Evolutionary conservation across 2,113 vertebrate species (phyloP).

Genomic region (Melanotaenia duboulayi): DNA sequence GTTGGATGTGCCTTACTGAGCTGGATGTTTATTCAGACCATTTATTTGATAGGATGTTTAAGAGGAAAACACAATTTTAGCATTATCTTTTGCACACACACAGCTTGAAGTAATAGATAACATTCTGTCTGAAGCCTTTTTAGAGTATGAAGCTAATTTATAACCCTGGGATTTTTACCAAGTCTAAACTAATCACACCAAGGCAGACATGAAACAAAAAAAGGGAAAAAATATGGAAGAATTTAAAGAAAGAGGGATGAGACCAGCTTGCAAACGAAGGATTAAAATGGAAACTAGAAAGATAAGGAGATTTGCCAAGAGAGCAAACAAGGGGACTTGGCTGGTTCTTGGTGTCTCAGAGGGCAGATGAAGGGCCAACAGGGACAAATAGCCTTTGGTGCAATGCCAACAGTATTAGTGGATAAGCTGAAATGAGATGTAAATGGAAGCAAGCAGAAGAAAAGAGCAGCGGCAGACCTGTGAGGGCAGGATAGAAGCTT

Average conservation of each 20-base stretch:
- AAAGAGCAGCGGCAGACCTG: neutral
- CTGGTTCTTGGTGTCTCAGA: conserved; percentile 35
- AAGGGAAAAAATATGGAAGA: neutral
- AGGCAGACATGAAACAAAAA: neutral
- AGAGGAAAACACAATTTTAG: conserved; percentile 28
- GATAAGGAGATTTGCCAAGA: neutral
- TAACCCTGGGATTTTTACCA: conserved; percentile 15
- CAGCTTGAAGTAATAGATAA: conserved; percentile 14
- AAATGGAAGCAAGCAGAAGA: conserved; percentile 13
- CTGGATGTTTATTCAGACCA: conserved; percentile 23
- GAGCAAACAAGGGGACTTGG: neutral
- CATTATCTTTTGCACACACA: neutral
- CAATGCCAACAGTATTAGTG: conserved; percentile 4
- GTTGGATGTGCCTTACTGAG: conserved; percentile 5
- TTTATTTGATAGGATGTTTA: conserved; percentile 31
- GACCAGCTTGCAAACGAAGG: neutral
- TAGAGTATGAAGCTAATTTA: conserved; percentile 17
- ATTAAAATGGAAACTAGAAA: neutral
- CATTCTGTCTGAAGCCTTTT: conserved; percentile 10
- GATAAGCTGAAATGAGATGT: conserved; percentile 47
- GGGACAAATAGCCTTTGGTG: conserved; percentile 35
- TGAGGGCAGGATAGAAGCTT: conserved; percentile 1
- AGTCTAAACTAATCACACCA: conserved; percentile 5
- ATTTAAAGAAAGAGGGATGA: neutral
- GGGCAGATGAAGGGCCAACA: conserved; percentile 33